Evolutionary conservation across 2,888 invertebrate species (phyloP).

Genomic region (Andrena praecox): DNA sequence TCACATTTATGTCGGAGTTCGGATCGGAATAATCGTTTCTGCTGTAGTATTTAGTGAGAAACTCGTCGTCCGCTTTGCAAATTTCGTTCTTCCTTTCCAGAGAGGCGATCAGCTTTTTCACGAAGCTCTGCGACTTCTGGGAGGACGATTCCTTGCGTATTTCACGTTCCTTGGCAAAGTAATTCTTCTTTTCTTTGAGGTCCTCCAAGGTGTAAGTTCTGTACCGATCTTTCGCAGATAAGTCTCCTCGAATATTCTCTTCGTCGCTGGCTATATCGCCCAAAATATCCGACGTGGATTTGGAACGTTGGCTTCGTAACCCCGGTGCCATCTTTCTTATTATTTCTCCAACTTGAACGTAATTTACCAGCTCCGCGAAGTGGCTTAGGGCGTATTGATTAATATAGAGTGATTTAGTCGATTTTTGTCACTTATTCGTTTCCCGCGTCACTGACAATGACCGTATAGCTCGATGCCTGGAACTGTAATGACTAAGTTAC

Average conservation of each 20-base stretch:
- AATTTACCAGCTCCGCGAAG: not conserved
- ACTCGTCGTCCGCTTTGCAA: slow-evolving; percentile 61
- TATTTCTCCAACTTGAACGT: not conserved
- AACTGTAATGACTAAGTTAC: not conserved
- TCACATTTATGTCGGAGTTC: not conserved
- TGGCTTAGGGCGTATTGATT: not conserved
- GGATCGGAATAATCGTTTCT: not conserved
- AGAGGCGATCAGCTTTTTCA: slow-evolving; percentile 63
- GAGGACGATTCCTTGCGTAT: not conserved
- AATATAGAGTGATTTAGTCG: not conserved
- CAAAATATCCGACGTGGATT: slow-evolving; percentile 48
- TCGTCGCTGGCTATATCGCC: not conserved
- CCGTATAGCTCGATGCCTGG: not conserved
- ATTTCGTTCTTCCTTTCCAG: slow-evolving; percentile 60
- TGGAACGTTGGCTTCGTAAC: slow-evolving; percentile 28
- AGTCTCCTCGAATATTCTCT: not conserved
- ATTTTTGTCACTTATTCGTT: not conserved
- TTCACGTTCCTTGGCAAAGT: slow-evolving; percentile 16
- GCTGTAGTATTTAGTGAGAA: slow-evolving; percentile 48
- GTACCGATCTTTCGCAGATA: slow-evolving; percentile 1
- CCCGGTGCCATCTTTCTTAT: slow-evolving; percentile 7
- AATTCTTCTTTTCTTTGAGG: not conserved
- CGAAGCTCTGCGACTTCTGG: slow-evolving; percentile 61
- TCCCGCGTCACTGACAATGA: too few species aligned
- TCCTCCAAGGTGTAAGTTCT: slow-evolving; percentile 25